Base-by-base conservation (phyloP, 2,888 invertebrate genomes). In the Gryllus longicercus region DNA sequence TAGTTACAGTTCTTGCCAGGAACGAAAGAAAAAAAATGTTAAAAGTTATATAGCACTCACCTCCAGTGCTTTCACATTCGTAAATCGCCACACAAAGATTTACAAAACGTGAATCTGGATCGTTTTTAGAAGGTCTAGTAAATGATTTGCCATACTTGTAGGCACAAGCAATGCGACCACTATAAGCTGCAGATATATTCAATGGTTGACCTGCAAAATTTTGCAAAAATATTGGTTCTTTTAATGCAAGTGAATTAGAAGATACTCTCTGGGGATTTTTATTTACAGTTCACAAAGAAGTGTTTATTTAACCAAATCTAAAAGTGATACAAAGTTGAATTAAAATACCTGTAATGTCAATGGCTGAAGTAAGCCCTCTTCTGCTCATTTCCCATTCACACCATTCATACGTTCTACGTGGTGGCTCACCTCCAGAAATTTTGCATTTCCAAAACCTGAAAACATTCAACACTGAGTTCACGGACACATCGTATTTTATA, bases 51-150 rank as follows among this genome's bases (percentile, higher is more conserved):
- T 63, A 38, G 8, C 50, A 82, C 83, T 81, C 93, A 81, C 96
- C 98, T 78, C 97, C 99, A 11, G 98, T 98, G 83, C 98, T 98
- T 88, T 99, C 99, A 87, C 99, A 99, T 87, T 99, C 99, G 88
- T 98, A 99, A 83, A 99, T 98, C 76, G 97, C 96, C 11, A 99
- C 97, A 87, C 95, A 95, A 1, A 96, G 89, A 86, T 96, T 96
- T 49, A 96, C 95, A 86, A 94, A 96, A 80, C 96, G 91, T 1
- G 95, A 95, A 82, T 93, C 93, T 1, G 93, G 93, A 86, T 93
- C 93, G 83, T 89, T 91, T 84, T 92, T 92, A 77, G 93, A 93
- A 0, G 93, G 93, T 0, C 96, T 90, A 0, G 96, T 95, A 86
- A 96, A 96, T 16, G 96, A 96, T 82, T 95, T 93, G 0, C 96